Evolutionary conservation across 1,140 invertebrate genomes (phyloP).

Genomic region (Contarinia nasturtii): DNA sequence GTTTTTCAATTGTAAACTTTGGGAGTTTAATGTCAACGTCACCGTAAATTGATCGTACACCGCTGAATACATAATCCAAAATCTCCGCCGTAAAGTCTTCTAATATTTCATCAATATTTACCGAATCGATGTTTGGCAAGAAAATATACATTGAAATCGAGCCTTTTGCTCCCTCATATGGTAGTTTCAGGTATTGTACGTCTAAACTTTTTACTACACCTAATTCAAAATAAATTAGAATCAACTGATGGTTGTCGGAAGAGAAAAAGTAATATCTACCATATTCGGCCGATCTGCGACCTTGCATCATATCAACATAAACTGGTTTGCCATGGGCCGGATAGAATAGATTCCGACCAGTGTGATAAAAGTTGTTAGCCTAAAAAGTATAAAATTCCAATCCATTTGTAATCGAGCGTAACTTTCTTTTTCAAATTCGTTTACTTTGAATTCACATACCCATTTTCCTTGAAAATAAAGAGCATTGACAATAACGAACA

Average conservation of each 20-base stretch:
- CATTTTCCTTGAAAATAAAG: conserved; percentile 82
- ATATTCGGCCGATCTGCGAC: no score
- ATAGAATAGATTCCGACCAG: conserved; percentile 63
- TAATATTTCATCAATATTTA: conserved; percentile 34
- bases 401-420: no score
- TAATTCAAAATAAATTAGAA: no score
- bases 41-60: conserved; percentile 37
- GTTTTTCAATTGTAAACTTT: conserved; percentile 60
- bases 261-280: no score
- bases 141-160: conserved; percentile 73
- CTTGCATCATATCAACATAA: no score
- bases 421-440: conserved; percentile 46
- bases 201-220: conserved; percentile 58
- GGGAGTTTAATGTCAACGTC: conserved; percentile 63
- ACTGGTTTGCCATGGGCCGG: conserved; percentile 41
- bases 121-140: conserved; percentile 50
- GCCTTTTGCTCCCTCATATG: conserved; percentile 49
- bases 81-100: conserved; percentile 34
- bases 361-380: no score
- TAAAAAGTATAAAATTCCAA: no score
- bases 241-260: no score
- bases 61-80: conserved; percentile 40
- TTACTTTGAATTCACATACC: conserved; percentile 53
- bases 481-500: conserved; percentile 66
- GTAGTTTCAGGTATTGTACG: conserved; percentile 64